Conservation (phyloP, 64 coral and sea anemone species). For the Dendrophyllia cribrosa region DNA sequence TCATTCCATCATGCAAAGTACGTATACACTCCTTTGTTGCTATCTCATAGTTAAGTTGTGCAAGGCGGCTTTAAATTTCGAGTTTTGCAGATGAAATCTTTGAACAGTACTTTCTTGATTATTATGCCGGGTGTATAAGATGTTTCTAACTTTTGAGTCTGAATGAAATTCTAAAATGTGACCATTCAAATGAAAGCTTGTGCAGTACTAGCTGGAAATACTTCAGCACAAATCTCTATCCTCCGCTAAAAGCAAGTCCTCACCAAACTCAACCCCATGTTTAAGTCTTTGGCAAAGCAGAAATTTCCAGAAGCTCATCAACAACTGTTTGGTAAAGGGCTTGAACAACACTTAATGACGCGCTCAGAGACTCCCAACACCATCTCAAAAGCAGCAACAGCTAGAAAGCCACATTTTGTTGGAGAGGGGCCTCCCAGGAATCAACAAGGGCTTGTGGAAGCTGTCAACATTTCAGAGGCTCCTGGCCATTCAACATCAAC, state of each 20-base stretch:
- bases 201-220: constrained; percentile 25
- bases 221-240: constrained; percentile 28
- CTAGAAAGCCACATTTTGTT: constrained; percentile 41
- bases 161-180: no score
- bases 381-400: background rate
- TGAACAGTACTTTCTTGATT: no score
- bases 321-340: constrained; percentile 21
- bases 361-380: no score
- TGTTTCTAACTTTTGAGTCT: no score
- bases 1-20: no score
- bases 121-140: no score
- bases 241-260: constrained; percentile 41
- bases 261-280: constrained; percentile 14
- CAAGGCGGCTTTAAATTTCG: no score
- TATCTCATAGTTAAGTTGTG: no score
- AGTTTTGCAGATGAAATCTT: no score
- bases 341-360: background rate
- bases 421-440: constrained; percentile 14
- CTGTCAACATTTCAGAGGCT: constrained; percentile 1
- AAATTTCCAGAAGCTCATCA: constrained; percentile 9
- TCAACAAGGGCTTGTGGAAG: constrained; percentile 13
- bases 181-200: no score
- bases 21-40: no score
- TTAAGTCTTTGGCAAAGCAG: constrained; percentile 22
- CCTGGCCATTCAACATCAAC: constrained; percentile 7